These are phyloP conservation scores for Montipora capitata DNA, from an alignment of 92 coral and sea anemone genomes.

Conservation along the genomic window DNA sequence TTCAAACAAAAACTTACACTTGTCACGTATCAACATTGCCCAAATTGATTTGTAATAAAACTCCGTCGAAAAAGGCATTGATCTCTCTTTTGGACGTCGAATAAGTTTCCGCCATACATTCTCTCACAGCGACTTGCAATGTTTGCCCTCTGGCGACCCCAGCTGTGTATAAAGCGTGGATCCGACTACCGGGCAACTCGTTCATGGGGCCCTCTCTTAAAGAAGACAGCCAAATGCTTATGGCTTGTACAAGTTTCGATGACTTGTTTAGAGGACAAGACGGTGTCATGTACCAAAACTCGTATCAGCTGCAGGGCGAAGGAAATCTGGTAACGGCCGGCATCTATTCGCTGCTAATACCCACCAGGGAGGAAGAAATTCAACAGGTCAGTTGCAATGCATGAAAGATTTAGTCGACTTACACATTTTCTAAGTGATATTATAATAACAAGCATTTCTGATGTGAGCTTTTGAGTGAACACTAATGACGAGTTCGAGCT, in stretches of 20 bases:
- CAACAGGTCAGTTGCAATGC: slow-evolving; percentile 72
- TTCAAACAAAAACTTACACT: too few species aligned
- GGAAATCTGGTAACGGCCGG: slow-evolving; percentile 79
- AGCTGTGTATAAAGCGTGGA: too few species aligned
- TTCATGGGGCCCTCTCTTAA: slow-evolving; percentile 10
- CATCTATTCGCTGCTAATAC: slow-evolving; percentile 83
- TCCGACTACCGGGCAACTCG: too few species aligned
- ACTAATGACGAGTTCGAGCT: not conserved
- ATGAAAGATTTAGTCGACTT: not conserved
- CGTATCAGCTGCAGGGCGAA: slow-evolving; percentile 54
- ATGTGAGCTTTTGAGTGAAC: not conserved
- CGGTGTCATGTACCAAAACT: slow-evolving; percentile 24
- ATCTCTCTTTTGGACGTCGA: too few species aligned
- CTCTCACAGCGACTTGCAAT: too few species aligned
- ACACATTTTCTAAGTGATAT: not conserved
- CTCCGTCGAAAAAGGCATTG: too few species aligned
- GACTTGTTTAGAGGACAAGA: slow-evolving; percentile 38
- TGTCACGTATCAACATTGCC: too few species aligned
- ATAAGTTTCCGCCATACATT: too few species aligned
- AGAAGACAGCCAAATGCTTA: slow-evolving; percentile 31
- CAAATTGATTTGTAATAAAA: too few species aligned
- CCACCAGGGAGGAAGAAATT: slow-evolving; percentile 82
- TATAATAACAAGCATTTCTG: not conserved
- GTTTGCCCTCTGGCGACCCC: too few species aligned
- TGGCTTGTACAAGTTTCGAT: slow-evolving; percentile 47